phyloP scores from a whole-genome alignment of 1,140 invertebrate genomes.

The Colletes latitarsis region DNA sequence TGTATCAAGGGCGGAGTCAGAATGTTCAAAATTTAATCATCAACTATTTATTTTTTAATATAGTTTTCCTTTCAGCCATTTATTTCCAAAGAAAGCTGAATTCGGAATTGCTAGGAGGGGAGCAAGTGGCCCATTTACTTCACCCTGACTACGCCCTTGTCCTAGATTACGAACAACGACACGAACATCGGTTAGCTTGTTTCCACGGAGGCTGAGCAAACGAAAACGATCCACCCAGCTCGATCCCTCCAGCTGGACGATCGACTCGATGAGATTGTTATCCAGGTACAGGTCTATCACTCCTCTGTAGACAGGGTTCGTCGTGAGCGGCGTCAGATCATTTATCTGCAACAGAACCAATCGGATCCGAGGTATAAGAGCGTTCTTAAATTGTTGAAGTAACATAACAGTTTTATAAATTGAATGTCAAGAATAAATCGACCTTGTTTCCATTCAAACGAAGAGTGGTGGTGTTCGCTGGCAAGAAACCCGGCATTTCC shows the following conservation, averaged over 20 bases:
- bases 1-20: too few species aligned
- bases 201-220: slow-evolving; percentile 87
- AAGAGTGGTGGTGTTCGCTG: slow-evolving; percentile 82
- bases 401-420: too few species aligned
- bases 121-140: too few species aligned
- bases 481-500: slow-evolving; percentile 81
- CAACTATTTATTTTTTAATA: too few species aligned
- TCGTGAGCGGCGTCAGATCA: slow-evolving; percentile 84
- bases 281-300: slow-evolving; percentile 89
- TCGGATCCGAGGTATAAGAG: background rate
- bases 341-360: slow-evolving; percentile 80
- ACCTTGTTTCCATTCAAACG: slow-evolving; percentile 83
- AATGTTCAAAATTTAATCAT: too few species aligned
- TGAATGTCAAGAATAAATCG: background rate
- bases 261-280: slow-evolving; percentile 86
- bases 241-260: slow-evolving; percentile 87
- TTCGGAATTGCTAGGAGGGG: too few species aligned
- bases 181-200: slow-evolving; percentile 86
- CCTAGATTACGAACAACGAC: background rate
- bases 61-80: too few species aligned
- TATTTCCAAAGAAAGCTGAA: too few species aligned
- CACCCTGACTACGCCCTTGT: background rate
- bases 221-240: slow-evolving; percentile 89
- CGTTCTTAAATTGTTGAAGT: too few species aligned
- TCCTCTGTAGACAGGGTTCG: slow-evolving; percentile 84